Evolutionary conservation across 2,113 vertebrate genomes (phyloP).

Genomic region (Glaucidium brasilianum): DNA sequence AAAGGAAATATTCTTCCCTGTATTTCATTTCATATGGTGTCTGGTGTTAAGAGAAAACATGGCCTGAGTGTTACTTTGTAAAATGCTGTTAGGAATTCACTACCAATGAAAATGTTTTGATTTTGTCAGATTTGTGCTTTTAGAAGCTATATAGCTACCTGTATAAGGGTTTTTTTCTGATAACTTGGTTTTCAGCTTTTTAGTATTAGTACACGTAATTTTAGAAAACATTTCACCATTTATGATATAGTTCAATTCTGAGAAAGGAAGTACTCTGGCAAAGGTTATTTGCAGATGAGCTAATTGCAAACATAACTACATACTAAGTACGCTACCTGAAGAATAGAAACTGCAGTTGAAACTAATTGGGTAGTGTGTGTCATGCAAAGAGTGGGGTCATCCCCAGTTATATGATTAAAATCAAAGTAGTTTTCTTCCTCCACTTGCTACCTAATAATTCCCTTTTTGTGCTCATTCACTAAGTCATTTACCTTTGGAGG

Average conservation of each 20-base stretch:
- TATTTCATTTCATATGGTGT: background rate
- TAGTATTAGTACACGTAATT: background rate
- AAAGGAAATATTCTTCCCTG: background rate
- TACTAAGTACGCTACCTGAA: background rate
- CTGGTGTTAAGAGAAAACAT: background rate
- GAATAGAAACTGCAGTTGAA: background rate
- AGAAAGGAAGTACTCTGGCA: background rate
- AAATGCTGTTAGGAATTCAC: background rate
- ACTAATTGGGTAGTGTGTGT: background rate
- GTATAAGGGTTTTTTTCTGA: background rate
- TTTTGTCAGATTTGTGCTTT: background rate
- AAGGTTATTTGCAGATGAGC: background rate
- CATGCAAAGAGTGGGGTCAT: background rate
- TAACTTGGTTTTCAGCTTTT: background rate
- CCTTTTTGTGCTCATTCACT: background rate
- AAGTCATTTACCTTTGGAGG: background rate
- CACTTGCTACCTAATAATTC: background rate
- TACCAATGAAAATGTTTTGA: background rate
- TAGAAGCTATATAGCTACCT: background rate
- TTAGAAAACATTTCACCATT: background rate
- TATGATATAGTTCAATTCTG: background rate
- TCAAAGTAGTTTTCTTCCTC: background rate
- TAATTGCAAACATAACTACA: background rate
- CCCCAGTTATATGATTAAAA: background rate
- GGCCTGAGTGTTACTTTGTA: background rate